Evolutionary conservation across 1,140 invertebrate species (phyloP), one percentile per base, ranked within the genome.

Genomic region (Cheumatopsyche charites): DNA sequence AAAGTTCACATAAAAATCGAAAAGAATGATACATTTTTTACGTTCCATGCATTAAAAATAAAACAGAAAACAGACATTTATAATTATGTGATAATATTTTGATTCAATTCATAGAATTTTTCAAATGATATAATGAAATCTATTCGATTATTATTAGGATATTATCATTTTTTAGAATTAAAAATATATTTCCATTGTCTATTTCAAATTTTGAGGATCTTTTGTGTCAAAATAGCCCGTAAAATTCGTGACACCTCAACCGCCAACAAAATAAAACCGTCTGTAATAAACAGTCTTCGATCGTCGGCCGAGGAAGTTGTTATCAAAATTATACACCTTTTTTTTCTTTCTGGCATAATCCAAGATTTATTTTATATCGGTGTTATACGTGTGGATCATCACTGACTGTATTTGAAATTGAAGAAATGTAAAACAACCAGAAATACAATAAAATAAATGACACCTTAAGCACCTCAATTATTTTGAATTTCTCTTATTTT

Each of bases 201-300:
- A n/a, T n/a, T n/a, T n/a, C n/a, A n/a, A n/a, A 71, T 29, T 70
- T 75, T 72, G 70, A 69, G 67, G 42, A 67, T 11, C 21, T 17
- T 13, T 12, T 15, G 4, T 69, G 17, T 55, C 62, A 58, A 58
- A 62, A 68, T 69, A 61, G 62, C 49, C 73, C 49, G 52, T 75
- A 68, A 75, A 75, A 61, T 47, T 75, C 73, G 73, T 75, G 73
- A 75, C 73, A 75, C 73, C 73, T 75, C 61, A 72, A 75, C 73
- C 70, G 73, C 73, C 67, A 72, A 66, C 66, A 69, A 58, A 68
- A 75, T 66, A 71, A 72, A 68, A 67, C 15, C 73, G 17, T 58
- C 19, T 58, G 25, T 58, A 58, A 58, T 58, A 61, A 66, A 36
- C 69, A 70, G 68, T 68, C 69, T 61, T 43, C 43, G 58, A 52